Evolutionary conservation across 2,888 invertebrate genomes (phyloP), one percentile per base, ranked within the genome.

Genomic region (Crocallis elinguaria): DNA sequence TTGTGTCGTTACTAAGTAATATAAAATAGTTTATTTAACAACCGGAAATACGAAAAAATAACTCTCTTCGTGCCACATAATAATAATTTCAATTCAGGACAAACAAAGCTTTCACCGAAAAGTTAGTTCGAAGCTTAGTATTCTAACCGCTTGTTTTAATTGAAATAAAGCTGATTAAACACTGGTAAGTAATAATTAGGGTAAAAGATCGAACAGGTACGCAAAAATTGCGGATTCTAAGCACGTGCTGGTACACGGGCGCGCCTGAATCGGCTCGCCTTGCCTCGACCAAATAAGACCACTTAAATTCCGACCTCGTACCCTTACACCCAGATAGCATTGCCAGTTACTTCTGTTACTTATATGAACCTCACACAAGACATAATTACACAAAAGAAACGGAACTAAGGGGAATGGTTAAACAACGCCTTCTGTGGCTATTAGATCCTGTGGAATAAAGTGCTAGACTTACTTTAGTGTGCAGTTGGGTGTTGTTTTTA

Each of bases 361-460:
- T 84, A 79, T 84, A 82, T 83, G 81, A 79, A 84, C 71, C 75
- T 69, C 66, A 71, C 75, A 76, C 76, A 81, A 71, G 73, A 69
- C 68, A 82, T 86, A 86, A 88, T 88, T 87, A 86, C 87, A 86
- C 86, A 87, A 86, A 85, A 84, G 84, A 82, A 88, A 84, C 77
- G 73, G 74, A 76, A 75, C 73, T 73, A 73, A 77, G 75, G 76
- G 71, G 74, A 78, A 69, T 72, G 73, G 77, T 84, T 79, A 74
- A 82, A 77, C 77, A 76, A 75, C 71, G 73, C 77, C 74, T 75
- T 71, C 62, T 67, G 63, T 71, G 56, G 70, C 74, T 73, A 76
- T 76, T 76, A 72, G 69, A 75, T 68, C 52, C 64, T 66, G 62
- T 67, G 60, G 70, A 71, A 71, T 67, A 72, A 75, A 73, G 73